Conservation (phyloP, 2,888 invertebrate genomes). For the Smittia aterrima region DNA sequence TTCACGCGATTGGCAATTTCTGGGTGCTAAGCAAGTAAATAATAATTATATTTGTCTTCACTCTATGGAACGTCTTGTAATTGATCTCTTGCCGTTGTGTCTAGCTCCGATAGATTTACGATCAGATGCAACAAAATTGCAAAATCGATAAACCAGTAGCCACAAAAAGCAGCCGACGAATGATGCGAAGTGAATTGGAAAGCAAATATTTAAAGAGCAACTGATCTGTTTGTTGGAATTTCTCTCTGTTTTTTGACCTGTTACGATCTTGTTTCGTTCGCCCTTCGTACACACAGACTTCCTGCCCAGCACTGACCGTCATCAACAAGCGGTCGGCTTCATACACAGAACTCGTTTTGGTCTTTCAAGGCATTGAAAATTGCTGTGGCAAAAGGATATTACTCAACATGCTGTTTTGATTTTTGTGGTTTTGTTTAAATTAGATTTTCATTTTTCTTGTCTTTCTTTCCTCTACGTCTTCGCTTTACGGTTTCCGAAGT, state of each 20-base stretch:
- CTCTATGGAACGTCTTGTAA: slow-evolving; percentile 3
- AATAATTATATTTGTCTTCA: background rate
- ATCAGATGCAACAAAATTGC: slow-evolving; percentile 3
- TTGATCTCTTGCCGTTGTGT: slow-evolving; percentile 21
- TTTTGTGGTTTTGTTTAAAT: slow-evolving; percentile 39
- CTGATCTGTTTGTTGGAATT: slow-evolving; percentile 12
- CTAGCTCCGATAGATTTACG: slow-evolving; percentile 11
- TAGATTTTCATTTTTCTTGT: slow-evolving; percentile 18
- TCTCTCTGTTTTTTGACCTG: slow-evolving; percentile 28
- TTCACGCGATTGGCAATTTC: background rate
- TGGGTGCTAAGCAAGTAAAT: background rate
- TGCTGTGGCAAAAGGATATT: slow-evolving; percentile 31
- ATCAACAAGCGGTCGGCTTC: slow-evolving; percentile 21
- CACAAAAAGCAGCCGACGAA: slow-evolving; percentile 1
- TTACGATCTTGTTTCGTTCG: slow-evolving; percentile 30
- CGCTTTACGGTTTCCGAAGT: slow-evolving; percentile 27
- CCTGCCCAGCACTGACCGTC: slow-evolving; percentile 38
- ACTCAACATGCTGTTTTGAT: slow-evolving; percentile 39
- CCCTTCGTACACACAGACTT: slow-evolving; percentile 35
- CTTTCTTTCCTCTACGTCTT: background rate
- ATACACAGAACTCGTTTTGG: slow-evolving; percentile 21
- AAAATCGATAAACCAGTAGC: slow-evolving; percentile 13
- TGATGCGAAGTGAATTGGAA: background rate
- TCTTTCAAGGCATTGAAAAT: background rate
- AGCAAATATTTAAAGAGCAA: slow-evolving; percentile 33